phyloP scores from a whole-genome alignment of 2,888 invertebrate genomes.

The Athalia circularis region DNA sequence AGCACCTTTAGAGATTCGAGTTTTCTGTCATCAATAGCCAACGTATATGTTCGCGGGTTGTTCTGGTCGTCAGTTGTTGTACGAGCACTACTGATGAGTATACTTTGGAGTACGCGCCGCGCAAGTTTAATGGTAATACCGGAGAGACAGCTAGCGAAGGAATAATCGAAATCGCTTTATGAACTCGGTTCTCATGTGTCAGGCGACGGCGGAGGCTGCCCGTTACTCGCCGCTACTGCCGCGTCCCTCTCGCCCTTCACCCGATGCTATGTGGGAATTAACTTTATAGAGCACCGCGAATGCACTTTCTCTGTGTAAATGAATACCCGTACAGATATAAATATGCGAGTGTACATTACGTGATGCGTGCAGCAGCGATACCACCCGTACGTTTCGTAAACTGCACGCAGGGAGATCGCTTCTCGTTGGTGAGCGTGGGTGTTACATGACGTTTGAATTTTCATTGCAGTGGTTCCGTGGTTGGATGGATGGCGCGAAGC shows the following conservation, averaged over 20 bases:
- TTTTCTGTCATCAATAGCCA: no score
- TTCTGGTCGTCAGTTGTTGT: neutral
- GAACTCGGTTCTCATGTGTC: constrained; percentile 36
- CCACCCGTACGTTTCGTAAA: no score
- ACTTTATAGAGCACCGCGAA: neutral
- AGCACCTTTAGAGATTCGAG: no score
- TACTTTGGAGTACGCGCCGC: neutral
- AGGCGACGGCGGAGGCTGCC: constrained; percentile 8
- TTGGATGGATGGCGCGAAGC: constrained; percentile 27
- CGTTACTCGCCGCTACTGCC: neutral
- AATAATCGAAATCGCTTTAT: constrained; percentile 33
- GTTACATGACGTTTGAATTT: constrained; percentile 24
- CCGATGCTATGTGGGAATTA: neutral
- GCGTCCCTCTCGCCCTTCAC: constrained; percentile 18
- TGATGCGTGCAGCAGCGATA: no score
- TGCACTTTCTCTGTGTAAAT: neutral
- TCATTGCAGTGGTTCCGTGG: neutral
- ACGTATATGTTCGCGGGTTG: no score
- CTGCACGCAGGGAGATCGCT: no score
- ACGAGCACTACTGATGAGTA: neutral
- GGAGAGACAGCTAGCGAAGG: constrained; percentile 29
- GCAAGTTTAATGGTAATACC: neutral
- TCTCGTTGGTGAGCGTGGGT: constrained; percentile 15
- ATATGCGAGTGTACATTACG: neutral
- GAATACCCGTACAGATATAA: neutral